Conservation (phyloP, 2,888 invertebrate species). For the Anticlea derivata region DNA sequence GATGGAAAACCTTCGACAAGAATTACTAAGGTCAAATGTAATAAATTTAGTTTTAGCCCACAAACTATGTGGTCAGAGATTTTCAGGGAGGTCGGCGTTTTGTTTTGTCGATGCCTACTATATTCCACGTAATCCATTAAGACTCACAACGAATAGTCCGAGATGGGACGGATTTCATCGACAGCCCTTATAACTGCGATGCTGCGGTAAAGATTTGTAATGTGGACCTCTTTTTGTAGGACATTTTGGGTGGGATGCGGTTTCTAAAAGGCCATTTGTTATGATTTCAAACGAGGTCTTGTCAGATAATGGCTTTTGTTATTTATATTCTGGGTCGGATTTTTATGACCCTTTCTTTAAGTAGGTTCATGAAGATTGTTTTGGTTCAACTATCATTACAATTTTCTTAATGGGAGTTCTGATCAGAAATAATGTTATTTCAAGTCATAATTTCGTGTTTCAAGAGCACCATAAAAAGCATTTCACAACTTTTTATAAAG, state of each 20-base stretch:
- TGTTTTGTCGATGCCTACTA: constrained; percentile 80
- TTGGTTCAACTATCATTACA: constrained; percentile 4
- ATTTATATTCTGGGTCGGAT: constrained; percentile 73
- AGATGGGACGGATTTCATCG: constrained; percentile 73
- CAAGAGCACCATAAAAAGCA: constrained; percentile 10
- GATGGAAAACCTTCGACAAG: constrained; percentile 76
- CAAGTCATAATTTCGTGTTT: background rate
- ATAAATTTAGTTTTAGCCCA: constrained; percentile 81
- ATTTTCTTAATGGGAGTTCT: background rate
- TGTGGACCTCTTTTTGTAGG: constrained; percentile 75
- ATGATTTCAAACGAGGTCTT: constrained; percentile 80
- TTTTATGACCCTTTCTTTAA: constrained; percentile 55
- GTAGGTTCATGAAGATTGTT: background rate
- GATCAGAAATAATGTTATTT: background rate
- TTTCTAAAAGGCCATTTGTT: constrained; percentile 81
- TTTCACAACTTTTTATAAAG: constrained; percentile 17
- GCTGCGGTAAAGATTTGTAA: constrained; percentile 76
- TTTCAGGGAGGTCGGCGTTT: constrained; percentile 71
- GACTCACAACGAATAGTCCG: constrained; percentile 75
- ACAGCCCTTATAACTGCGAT: constrained; percentile 73
- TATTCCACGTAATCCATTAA: constrained; percentile 81
- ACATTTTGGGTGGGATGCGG: constrained; percentile 75
- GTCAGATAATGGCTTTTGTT: constrained; percentile 77
- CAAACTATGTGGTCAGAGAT: constrained; percentile 79
- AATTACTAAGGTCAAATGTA: constrained; percentile 82